Evolutionary conservation across 2,888 invertebrate species (phyloP).

Genomic region (Cheilosia urbana): DNA sequence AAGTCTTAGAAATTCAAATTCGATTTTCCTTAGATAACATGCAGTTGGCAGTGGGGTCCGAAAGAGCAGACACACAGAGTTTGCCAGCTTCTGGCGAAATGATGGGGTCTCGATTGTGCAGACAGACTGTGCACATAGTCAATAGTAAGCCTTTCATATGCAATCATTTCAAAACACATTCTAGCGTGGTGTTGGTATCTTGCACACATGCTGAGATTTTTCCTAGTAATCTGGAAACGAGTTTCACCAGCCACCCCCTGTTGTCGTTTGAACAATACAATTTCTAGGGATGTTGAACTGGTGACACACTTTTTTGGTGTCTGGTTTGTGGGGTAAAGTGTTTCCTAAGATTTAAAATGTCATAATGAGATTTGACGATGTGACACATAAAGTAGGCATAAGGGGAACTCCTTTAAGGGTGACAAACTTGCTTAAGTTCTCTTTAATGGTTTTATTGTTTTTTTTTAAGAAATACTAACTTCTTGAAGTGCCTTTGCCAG

Average conservation of each 20-base stretch:
- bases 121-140: slow-evolving; percentile 10
- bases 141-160: slow-evolving; percentile 12
- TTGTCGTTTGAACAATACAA: background rate
- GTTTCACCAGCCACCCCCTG: background rate
- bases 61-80: background rate
- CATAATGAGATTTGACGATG: slow-evolving; percentile 54
- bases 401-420: background rate
- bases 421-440: background rate
- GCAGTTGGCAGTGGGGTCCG: background rate
- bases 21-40: slow-evolving; percentile 15
- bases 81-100: background rate
- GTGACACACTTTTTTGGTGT: slow-evolving; percentile 52
- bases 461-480: slow-evolving; percentile 9
- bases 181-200: background rate
- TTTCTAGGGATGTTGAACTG: slow-evolving; percentile 57
- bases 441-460: slow-evolving; percentile 2
- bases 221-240: background rate
- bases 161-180: slow-evolving; percentile 16
- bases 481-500: background rate
- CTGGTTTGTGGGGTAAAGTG: slow-evolving; percentile 26
- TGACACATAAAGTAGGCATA: slow-evolving; percentile 13
- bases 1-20: slow-evolving; percentile 70
- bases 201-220: slow-evolving; percentile 4
- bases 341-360: slow-evolving; percentile 22
- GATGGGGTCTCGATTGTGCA: background rate